Conservation (phyloP, 2,888 invertebrate species). For the Pseudococcus longispinus region DNA sequence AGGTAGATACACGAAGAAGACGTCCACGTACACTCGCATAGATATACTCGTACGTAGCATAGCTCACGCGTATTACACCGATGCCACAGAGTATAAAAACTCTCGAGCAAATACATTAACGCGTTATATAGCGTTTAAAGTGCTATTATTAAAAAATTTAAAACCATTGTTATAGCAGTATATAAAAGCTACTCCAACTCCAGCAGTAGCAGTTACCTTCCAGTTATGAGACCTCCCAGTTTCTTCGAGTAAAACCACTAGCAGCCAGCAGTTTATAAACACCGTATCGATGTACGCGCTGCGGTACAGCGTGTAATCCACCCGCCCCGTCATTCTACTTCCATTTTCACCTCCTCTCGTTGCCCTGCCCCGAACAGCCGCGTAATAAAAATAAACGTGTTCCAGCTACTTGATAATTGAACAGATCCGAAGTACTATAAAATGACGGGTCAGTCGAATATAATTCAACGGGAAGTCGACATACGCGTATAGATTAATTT, state of each 20-base stretch:
- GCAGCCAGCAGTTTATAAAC: background rate
- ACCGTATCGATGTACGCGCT: background rate
- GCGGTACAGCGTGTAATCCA: background rate
- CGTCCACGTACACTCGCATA: too few species aligned
- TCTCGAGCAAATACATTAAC: constrained; percentile 52
- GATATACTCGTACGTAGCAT: too few species aligned
- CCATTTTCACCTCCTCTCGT: background rate
- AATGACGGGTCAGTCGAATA: constrained; percentile 15
- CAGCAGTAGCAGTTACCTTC: constrained; percentile 35
- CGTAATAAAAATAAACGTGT: constrained; percentile 24
- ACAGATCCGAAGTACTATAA: background rate
- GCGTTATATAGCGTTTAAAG: constrained; percentile 54
- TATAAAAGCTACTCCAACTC: constrained; percentile 41
- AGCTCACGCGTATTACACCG: background rate
- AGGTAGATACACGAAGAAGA: background rate
- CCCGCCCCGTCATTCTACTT: background rate
- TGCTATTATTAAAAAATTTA: constrained; percentile 51
- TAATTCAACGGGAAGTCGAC: background rate
- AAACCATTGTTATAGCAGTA: constrained; percentile 48
- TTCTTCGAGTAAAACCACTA: constrained; percentile 45
- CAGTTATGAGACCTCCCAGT: constrained; percentile 51
- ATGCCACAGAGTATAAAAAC: constrained; percentile 38
- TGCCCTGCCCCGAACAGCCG: background rate
- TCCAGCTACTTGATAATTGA: constrained; percentile 21
- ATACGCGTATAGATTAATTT: background rate